Evolutionary conservation across 1,140 invertebrate species (phyloP), one percentile per base, ranked within the genome.

Genomic region (Battus philenor): DNA sequence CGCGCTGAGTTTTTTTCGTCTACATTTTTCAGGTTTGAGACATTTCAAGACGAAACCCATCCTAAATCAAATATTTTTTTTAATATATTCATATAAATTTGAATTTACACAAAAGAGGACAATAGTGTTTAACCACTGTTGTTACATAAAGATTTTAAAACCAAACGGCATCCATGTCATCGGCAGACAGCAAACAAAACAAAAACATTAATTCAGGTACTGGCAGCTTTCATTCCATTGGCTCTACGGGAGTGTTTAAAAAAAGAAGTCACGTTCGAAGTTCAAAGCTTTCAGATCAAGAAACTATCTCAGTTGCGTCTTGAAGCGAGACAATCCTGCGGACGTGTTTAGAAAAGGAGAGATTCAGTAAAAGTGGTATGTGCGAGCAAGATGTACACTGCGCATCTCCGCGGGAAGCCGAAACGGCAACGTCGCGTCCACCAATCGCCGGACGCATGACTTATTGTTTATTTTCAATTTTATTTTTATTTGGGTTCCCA

Each of bases 281-380:
- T 71, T 75, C 67, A 54, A 80, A 80, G 67, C 65, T 64, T 62
- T 65, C 68, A 59, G 74, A 72, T 75, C 64, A 26, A 39, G 36
- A 76, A 76, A 84, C 78, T 79, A 81, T 84, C 80, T 84, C 75
- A 59, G 70, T 72, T 79, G 63, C 68, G 77, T 81, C 79, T 79
- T 80, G 38, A 80, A 80, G 73, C 72, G 75, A 78, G 63, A 80
- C 80, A 68, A 81, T 84, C 71, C 71, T 79, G 75, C 72, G 67
- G 68, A 73, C 68, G 53, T 66, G 27, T 57, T 33, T 38, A 64
- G 59, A 78, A 41, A 54, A 61, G 61, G 58, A 66, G 9, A 33
- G 8, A 3, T 4, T 39, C 45, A 50, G 41, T 17, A 29, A 49
- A 60, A 54, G 30, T 11, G 4, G 10, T 12, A 1, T 1, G 69